phyloP scores from a whole-genome alignment of 2,113 vertebrate species.

The Oryctolagus cuniculus region DNA sequence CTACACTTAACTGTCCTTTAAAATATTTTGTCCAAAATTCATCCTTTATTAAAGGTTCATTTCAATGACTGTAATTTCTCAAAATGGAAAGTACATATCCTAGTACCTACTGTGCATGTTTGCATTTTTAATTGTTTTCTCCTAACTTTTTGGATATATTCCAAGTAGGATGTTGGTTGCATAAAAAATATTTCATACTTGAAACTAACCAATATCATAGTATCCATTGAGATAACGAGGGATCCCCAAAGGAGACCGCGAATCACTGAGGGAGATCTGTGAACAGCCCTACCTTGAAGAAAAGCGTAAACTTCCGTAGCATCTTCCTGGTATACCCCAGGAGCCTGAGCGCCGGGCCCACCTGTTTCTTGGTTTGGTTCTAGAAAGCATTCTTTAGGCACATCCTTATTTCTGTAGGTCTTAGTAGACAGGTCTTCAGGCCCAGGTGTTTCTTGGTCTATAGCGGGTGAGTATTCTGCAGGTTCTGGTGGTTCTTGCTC shows the following conservation, averaged over 20 bases:
- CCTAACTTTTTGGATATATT: constrained; percentile 65
- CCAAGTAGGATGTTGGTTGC: not conserved
- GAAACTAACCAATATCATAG: not conserved
- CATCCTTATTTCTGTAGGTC: not conserved
- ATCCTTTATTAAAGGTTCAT: not conserved
- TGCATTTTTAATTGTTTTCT: constrained; percentile 53
- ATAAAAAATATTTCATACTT: constrained; percentile 50
- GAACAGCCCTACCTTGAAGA: constrained; percentile 60
- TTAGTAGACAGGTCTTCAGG: constrained; percentile 74
- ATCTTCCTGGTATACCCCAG: constrained; percentile 29
- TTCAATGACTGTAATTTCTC: constrained; percentile 19
- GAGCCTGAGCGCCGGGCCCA: not conserved
- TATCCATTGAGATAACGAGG: not conserved
- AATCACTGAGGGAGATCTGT: not conserved
- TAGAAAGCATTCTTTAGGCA: constrained; percentile 29
- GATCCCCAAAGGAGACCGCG: not conserved
- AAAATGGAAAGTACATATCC: not conserved
- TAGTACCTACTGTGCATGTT: not conserved
- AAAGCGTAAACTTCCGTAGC: not conserved
- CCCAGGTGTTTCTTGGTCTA: not conserved
- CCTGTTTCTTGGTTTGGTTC: constrained; percentile 42
- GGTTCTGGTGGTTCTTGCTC: not conserved
- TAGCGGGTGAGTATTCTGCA: constrained; percentile 26
- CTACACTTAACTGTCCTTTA: not conserved
- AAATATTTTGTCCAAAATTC: constrained; percentile 33